phyloP scores from a whole-genome alignment of 1,140 invertebrate species.

The Bombus sibiricus region DNA sequence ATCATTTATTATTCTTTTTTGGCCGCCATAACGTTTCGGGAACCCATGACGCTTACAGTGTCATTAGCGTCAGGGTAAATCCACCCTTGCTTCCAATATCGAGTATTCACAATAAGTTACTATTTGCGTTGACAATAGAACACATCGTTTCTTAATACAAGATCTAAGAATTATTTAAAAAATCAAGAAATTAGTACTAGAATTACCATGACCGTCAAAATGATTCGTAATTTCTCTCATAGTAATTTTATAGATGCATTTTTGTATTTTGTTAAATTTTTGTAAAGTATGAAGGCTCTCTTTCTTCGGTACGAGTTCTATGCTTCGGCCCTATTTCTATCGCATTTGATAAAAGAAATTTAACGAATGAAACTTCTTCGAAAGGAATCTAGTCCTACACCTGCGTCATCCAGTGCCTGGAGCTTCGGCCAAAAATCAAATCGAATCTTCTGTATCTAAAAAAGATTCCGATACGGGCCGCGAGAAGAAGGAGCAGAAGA shows the following conservation, averaged over 20 bases:
- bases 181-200: too few species aligned
- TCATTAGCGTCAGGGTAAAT: too few species aligned
- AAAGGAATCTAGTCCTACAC: not conserved
- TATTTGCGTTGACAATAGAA: too few species aligned
- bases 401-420: not conserved
- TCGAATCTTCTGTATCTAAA: not conserved
- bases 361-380: not conserved
- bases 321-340: not conserved
- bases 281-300: not conserved
- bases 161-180: too few species aligned
- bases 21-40: too few species aligned
- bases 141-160: too few species aligned
- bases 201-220: too few species aligned
- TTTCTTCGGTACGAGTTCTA: not conserved
- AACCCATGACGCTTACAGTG: too few species aligned
- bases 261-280: not conserved
- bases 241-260: not conserved
- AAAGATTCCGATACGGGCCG: constrained; percentile 39
- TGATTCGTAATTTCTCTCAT: too few species aligned
- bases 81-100: too few species aligned
- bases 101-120: too few species aligned
- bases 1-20: too few species aligned
- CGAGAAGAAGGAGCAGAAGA: not conserved
- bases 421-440: not conserved
- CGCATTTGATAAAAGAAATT: not conserved